Percentiles rank a stretch among this genome's conserved stretches.
Evolutionary conservation across 2,888 invertebrate genomes (phyloP).

Genomic region (Tetragonisca angustula): DNA sequence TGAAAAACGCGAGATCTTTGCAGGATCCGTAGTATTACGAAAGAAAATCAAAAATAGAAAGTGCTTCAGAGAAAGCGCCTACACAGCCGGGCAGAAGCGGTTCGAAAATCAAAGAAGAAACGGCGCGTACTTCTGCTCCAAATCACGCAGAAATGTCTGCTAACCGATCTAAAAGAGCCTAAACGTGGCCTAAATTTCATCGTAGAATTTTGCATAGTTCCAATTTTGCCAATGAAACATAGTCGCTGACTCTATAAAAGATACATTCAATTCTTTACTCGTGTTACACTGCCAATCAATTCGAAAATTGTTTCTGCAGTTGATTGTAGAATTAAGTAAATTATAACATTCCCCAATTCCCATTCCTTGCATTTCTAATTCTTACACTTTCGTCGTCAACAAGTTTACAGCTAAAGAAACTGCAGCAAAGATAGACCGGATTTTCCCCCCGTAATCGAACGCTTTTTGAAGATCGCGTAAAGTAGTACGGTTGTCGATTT

Average conservation of each 20-base stretch:
- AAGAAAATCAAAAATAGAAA: conserved; percentile 21
- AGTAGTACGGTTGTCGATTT: background rate
- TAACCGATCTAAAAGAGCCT: conserved; percentile 24
- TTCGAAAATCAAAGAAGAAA: conserved; percentile 39
- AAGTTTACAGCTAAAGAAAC: too few species aligned
- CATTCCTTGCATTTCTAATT: too few species aligned
- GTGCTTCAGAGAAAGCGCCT: conserved; percentile 9
- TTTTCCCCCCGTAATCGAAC: too few species aligned
- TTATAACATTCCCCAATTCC: too few species aligned
- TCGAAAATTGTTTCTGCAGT: too few species aligned
- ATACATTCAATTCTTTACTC: too few species aligned
- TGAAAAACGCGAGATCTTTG: background rate
- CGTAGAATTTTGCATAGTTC: background rate
- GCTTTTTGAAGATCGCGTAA: background rate
- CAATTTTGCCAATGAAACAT: background rate
- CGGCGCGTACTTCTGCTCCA: conserved; percentile 30
- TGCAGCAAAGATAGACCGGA: too few species aligned
- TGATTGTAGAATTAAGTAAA: too few species aligned
- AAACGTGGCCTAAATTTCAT: conserved; percentile 3
- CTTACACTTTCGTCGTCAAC: too few species aligned
- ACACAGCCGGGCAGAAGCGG: conserved; percentile 8
- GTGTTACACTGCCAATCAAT: too few species aligned
- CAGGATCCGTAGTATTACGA: conserved; percentile 23
- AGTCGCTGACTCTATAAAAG: too few species aligned
- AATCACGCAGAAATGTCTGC: conserved; percentile 38